A percentile compares a stretch with the other conserved stretches of the same genome.
phyloP scores from a whole-genome alignment of 2,888 invertebrate species.

The Agonopterix subpropinquella region DNA sequence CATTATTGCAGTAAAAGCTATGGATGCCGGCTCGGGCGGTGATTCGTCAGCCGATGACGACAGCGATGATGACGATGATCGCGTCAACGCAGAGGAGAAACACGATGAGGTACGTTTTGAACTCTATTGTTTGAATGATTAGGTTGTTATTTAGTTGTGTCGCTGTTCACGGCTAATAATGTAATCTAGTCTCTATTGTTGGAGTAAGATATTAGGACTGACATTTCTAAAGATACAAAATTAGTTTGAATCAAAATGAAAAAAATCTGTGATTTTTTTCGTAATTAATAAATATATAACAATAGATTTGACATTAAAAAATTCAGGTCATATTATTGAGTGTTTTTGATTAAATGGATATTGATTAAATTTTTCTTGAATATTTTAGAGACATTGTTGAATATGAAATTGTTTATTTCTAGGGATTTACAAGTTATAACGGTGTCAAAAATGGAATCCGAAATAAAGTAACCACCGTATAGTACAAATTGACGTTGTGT shows the following conservation, averaged over 20 bases:
- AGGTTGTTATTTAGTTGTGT: not conserved
- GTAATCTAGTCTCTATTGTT: not conserved
- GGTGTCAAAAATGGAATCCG: constrained; percentile 68
- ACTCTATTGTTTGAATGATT: no score
- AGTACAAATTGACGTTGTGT: constrained; percentile 60
- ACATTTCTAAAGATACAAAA: no score
- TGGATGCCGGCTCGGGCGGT: constrained; percentile 64
- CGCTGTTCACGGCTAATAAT: not conserved
- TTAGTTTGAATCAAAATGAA: no score
- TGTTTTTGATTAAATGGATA: no score
- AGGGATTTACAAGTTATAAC: constrained; percentile 74
- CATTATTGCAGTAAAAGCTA: constrained; percentile 33
- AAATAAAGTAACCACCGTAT: constrained; percentile 70
- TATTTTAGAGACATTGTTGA: no score
- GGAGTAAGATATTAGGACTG: not conserved
- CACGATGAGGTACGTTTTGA: constrained; percentile 78
- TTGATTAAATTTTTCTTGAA: no score
- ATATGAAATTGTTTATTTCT: constrained; percentile 48
- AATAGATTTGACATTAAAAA: no score
- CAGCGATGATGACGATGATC: constrained; percentile 84
- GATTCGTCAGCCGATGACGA: constrained; percentile 86
- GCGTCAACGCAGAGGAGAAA: constrained; percentile 75
- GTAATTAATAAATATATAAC: no score
- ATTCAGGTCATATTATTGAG: no score
- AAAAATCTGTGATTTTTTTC: no score